Evolutionary conservation across 2,113 vertebrate species (phyloP), one percentile per base, ranked within the genome.

Genomic region (Eudyptes chrysolophus): DNA sequence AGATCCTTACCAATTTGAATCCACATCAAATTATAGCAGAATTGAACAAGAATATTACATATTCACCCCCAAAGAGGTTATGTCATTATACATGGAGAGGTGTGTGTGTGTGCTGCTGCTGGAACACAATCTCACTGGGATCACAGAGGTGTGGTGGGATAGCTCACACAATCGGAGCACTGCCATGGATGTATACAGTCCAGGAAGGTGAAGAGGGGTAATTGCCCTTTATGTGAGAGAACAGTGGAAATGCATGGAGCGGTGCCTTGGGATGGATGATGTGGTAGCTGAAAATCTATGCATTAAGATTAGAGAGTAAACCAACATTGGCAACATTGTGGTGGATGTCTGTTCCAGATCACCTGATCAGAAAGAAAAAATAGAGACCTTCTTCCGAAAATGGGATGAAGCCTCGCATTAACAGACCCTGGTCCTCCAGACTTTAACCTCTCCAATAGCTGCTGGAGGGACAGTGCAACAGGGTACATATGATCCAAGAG

Each of bases 41-140:
- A 54, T 6, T 40, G 12, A 61, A 46, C 26, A 69, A 48, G 0
- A 61, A 22, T 44, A 26, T 64, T 77, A 25, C 7, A 6, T 38
- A 48, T 26, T 48, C n/a, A 76, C 46, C 16, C 2, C 0, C 0
- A 5, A 27, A 61, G 70, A 66, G 1, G 11, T 40, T 60, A 36
- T 52, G 32, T 1, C 6, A 3, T 82, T 65, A 46, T 51, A 51
- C 20, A 24, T n/a, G 34, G 13, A 92, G 48, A 46, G 3, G 1
- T n/a, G 1, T n/a, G 7, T 16, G 7, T 7, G 7, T 7, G 3
- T 42, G 13, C 5, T 57, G 5, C 52, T 90, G 10, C n/a, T 92
- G 54, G 13, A 38, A 64, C 69, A 42, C 26, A 22, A 5, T 55
- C 16, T 84, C 19, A 40, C 5, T 62, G 27, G 6, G 21, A 78